Evolutionary conservation across 1,140 invertebrate genomes (phyloP).

Genomic region (Diploscapter pachys): DNA sequence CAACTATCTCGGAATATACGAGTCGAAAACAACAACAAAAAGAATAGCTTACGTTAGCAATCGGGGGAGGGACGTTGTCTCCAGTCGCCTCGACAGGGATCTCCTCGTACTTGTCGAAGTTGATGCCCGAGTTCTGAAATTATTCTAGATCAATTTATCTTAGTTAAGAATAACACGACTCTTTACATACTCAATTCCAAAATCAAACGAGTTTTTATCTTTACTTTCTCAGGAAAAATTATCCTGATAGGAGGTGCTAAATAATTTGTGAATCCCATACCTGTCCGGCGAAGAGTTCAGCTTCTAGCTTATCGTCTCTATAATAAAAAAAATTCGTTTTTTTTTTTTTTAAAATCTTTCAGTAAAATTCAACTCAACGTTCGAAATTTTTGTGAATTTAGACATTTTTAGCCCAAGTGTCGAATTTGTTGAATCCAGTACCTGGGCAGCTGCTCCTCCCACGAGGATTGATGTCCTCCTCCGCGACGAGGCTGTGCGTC

Average conservation of each 20-base stretch:
- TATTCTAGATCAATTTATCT: conserved; percentile 50
- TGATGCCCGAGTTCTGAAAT: conserved; percentile 73
- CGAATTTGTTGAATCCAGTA: too few relatives aligned
- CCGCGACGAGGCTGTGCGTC: too few relatives aligned
- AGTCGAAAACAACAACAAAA: conserved; percentile 8
- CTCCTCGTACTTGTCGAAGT: conserved; percentile 99
- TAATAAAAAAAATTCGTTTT: too few relatives aligned
- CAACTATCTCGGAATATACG: neutral
- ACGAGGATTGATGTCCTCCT: too few relatives aligned
- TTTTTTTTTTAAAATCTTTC: too few relatives aligned
- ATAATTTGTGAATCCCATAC: neutral
- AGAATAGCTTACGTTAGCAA: conserved; percentile 61
- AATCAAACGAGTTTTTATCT: too few relatives aligned
- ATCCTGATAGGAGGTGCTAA: too few relatives aligned
- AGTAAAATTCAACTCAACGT: too few relatives aligned
- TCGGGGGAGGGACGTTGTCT: conserved; percentile 80
- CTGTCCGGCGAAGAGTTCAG: conserved; percentile 25
- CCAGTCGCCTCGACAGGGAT: conserved; percentile 99
- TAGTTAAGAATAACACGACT: conserved; percentile 43
- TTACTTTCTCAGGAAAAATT: too few relatives aligned
- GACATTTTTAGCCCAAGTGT: too few relatives aligned
- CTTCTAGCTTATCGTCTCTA: conserved; percentile 25
- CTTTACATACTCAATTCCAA: conserved; percentile 42
- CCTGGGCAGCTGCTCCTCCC: too few relatives aligned
- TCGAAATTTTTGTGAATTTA: too few relatives aligned